Percentiles rank a stretch among this genome's conserved stretches.
Evolutionary conservation across 2,888 invertebrate genomes (phyloP).

Genomic region (Drosophila diplacantha): DNA sequence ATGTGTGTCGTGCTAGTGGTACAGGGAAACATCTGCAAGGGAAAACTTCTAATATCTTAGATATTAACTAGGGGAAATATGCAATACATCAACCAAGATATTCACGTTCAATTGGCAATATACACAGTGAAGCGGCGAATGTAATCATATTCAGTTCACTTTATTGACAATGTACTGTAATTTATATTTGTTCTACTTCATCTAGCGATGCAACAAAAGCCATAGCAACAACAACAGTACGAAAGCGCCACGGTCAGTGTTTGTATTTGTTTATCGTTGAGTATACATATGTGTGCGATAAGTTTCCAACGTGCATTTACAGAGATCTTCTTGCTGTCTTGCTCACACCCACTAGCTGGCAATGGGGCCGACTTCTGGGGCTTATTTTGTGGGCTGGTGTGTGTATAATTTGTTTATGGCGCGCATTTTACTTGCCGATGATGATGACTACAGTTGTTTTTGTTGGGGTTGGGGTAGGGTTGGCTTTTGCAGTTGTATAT

Average conservation of each 20-base stretch:
- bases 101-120: background rate
- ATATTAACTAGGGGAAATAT: background rate
- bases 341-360: conserved; percentile 16
- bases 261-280: conserved; percentile 14
- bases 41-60: background rate
- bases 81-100: background rate
- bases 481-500: conserved; percentile 29
- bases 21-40: background rate
- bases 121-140: background rate
- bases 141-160: background rate
- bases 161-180: conserved; percentile 6
- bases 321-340: conserved; percentile 42
- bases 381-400: conserved; percentile 22
- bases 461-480: conserved; percentile 59
- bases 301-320: conserved; percentile 46
- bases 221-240: conserved; percentile 33
- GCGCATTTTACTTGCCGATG: conserved; percentile 49
- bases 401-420: conserved; percentile 62
- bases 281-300: conserved; percentile 21
- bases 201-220: conserved; percentile 33
- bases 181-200: conserved; percentile 27
- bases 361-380: conserved; percentile 15
- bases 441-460: conserved; percentile 14
- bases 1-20: background rate
- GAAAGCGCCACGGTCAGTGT: conserved; percentile 36